Evolutionary conservation across 2,888 invertebrate genomes (phyloP), one percentile per base, ranked within the genome.

Genomic region (Pemphredon lugubris): DNA sequence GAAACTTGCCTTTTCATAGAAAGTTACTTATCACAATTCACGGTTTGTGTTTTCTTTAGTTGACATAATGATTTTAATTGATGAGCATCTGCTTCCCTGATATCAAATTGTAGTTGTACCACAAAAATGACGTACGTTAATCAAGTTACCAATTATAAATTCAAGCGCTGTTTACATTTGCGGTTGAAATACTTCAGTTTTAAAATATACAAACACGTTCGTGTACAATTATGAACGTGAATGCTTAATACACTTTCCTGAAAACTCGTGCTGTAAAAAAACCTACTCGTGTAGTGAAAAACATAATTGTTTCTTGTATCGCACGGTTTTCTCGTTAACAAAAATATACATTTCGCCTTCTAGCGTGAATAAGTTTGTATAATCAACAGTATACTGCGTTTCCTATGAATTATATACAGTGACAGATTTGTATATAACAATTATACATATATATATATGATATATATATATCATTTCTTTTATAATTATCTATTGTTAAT

Each of bases 391-490:
- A 48, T 42, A 55, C 39, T 66, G 54, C 26, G 48, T 69, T 72
- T 77, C 48, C 59, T 75, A 65, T 71, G 60, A 66, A 77, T 78
- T 82, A 82, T 81, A 74, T 83, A 83, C 82, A 81, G 40, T 64
- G 57, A 71, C 40, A 47, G 37, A 53, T 61, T 73, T 73, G 47
- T 73, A 67, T 69, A 69, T 58, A 74, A 66, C 55, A 71, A 70
- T 57, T 69, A 53, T 67, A 61, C 40, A 30, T n/a, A n/a, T n/a
- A n/a, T n/a, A n/a, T n/a, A n/a, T n/a, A n/a, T n/a, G n/a, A n/a
- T n/a, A n/a, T n/a, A n/a, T n/a, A n/a, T n/a, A n/a, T n/a, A 53
- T 51, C 34, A 21, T 54, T 55, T 14, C 30, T 21, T 55, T 60
- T 57, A 51, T 16, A 42, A 54, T 44, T 65, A 44, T 40, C 65